Conservation (phyloP, 1,140 invertebrate species). For the Carcinoscorpius rotundicauda region DNA sequence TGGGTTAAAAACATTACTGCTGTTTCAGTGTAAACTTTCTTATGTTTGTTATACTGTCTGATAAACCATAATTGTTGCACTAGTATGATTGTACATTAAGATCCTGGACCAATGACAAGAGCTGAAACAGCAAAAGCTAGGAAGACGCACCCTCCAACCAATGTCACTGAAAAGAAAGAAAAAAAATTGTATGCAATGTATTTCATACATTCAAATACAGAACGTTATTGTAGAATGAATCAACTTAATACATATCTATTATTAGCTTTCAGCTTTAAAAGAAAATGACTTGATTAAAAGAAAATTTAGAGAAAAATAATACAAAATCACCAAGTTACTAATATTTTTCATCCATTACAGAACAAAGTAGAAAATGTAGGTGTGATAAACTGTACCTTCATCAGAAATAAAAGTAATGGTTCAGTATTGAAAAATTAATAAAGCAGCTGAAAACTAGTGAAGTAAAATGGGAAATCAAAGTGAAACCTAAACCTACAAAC, state of each 20-base stretch:
- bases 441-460: no score
- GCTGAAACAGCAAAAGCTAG: slow-evolving; percentile 80
- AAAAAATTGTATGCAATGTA: background rate
- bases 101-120: slow-evolving; percentile 45
- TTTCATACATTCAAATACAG: background rate
- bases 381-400: no score
- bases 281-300: background rate
- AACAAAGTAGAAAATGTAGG: no score
- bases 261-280: background rate
- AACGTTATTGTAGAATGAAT: background rate
- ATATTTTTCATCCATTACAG: no score
- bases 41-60: no score
- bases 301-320: background rate
- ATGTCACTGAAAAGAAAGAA: slow-evolving; percentile 59
- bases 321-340: background rate
- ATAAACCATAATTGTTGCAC: no score
- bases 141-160: slow-evolving; percentile 87
- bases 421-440: no score
- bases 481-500: no score
- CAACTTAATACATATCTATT: background rate
- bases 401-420: no score
- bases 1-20: no score
- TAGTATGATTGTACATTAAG: background rate
- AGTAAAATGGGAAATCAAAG: no score
- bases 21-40: no score